phyloP scores from a whole-genome alignment of 2,113 vertebrate species.

The Anser brachyrhynchus region DNA sequence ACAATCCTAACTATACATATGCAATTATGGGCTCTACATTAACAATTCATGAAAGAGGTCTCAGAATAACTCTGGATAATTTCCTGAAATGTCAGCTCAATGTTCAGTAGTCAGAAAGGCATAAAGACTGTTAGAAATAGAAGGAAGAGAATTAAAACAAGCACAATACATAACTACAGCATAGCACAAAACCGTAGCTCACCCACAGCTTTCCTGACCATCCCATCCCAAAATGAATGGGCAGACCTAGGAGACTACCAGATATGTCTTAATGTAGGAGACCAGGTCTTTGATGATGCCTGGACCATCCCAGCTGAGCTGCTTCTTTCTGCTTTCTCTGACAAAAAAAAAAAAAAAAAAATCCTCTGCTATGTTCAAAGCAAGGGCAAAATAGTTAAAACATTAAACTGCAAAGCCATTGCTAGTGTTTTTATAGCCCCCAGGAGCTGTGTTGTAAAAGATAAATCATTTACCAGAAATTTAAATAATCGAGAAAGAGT shows the following conservation, averaged over 20 bases:
- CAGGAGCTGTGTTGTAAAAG: not conserved
- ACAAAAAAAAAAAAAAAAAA: slow-evolving; percentile 34
- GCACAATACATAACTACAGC: not conserved
- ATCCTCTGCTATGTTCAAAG: not conserved
- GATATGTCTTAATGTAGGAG: not conserved
- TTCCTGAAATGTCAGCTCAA: slow-evolving; percentile 68
- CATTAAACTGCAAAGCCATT: not conserved
- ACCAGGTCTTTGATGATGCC: not conserved
- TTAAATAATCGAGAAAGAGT: not conserved
- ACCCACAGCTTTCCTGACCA: not conserved
- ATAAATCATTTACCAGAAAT: slow-evolving; percentile 34
- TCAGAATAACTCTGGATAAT: slow-evolving; percentile 71
- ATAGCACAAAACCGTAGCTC: not conserved
- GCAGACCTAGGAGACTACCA: not conserved
- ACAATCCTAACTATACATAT: slow-evolving; percentile 69
- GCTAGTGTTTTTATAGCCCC: not conserved
- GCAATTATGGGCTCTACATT: slow-evolving; percentile 65
- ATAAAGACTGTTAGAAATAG: not conserved
- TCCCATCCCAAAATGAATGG: not conserved
- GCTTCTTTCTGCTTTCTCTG: not conserved
- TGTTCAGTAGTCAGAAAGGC: slow-evolving; percentile 40
- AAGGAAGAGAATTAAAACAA: not conserved
- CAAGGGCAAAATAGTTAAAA: slow-evolving; percentile 32
- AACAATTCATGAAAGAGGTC: slow-evolving; percentile 71
- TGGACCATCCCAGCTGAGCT: not conserved